phyloP scores from a whole-genome alignment of 2,113 vertebrate species.

The Crotalus tigris region DNA sequence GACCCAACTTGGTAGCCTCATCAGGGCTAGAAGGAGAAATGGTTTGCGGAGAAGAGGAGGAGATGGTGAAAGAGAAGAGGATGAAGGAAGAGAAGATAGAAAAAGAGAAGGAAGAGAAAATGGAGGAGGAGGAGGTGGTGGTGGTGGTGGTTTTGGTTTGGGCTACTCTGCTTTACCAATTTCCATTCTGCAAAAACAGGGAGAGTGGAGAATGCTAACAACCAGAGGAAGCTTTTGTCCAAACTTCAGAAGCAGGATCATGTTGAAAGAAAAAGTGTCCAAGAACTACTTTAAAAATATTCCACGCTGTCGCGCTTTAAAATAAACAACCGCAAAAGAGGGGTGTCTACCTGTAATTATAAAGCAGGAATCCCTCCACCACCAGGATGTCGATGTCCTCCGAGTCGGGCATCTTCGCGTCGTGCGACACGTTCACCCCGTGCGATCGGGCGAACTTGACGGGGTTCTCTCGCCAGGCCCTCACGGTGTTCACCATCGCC shows the following conservation, averaged over 20 bases:
- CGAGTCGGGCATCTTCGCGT: slow-evolving; percentile 51
- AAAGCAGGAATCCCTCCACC: slow-evolving; percentile 94
- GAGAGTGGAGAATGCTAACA: neutral
- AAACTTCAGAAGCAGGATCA: neutral
- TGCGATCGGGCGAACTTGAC: slow-evolving; percentile 92
- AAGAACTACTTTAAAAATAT: neutral
- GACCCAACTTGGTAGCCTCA: too few relatives aligned
- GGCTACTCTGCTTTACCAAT: neutral
- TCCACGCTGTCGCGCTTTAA: too few relatives aligned
- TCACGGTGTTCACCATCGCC: slow-evolving; percentile 91
- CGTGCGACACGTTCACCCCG: slow-evolving; percentile 74
- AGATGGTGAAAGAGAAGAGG: too few relatives aligned
- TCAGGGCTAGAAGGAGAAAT: too few relatives aligned
- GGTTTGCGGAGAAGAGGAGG: too few relatives aligned
- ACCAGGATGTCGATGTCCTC: slow-evolving; percentile 82
- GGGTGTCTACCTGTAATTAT: slow-evolving; percentile 82
- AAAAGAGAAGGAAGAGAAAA: too few relatives aligned
- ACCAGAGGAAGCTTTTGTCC: neutral
- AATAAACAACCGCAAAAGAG: neutral
- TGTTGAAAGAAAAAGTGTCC: too few relatives aligned
- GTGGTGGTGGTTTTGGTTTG: too few relatives aligned
- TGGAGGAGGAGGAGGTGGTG: too few relatives aligned
- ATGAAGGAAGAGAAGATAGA: too few relatives aligned
- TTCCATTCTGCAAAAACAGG: neutral
- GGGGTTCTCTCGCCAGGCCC: slow-evolving; percentile 83